Conservation (phyloP, 1,140 invertebrate genomes). For the Calephelis virginiensis region DNA sequence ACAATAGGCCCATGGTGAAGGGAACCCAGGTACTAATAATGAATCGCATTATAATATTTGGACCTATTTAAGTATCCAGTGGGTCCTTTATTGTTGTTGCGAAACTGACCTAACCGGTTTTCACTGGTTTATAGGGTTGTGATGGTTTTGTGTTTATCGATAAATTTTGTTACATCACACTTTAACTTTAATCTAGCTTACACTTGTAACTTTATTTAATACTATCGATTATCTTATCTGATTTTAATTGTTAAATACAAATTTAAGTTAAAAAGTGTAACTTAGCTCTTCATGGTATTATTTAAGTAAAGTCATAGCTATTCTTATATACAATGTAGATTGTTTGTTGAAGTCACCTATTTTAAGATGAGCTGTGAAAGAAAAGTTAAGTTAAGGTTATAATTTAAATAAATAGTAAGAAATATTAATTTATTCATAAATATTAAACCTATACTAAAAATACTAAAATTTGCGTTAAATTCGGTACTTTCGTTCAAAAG, state of each 20-base stretch:
- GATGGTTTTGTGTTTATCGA: constrained; percentile 22
- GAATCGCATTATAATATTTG: constrained; percentile 73
- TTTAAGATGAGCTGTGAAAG: too few relatives aligned
- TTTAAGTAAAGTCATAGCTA: not conserved
- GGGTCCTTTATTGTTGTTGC: constrained; percentile 65
- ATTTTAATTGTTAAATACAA: not conserved
- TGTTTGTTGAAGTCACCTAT: too few relatives aligned
- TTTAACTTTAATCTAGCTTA: too few relatives aligned
- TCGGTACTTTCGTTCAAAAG: too few relatives aligned
- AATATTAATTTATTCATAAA: too few relatives aligned
- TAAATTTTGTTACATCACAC: not conserved
- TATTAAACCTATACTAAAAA: too few relatives aligned
- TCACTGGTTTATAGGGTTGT: constrained; percentile 49
- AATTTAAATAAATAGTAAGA: too few relatives aligned
- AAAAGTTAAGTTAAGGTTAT: too few relatives aligned
- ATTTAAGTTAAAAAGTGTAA: not conserved
- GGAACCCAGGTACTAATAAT: constrained; percentile 57
- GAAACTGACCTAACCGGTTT: constrained; percentile 75
- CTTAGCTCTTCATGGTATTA: not conserved
- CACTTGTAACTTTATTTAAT: not conserved
- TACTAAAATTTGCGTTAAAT: too few relatives aligned
- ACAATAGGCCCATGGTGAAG: constrained; percentile 60
- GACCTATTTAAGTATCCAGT: constrained; percentile 77
- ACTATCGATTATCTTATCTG: not conserved
- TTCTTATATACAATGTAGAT: too few relatives aligned